Evolutionary conservation across 2,888 invertebrate genomes (phyloP).

Genomic region (Lymantria monacha): DNA sequence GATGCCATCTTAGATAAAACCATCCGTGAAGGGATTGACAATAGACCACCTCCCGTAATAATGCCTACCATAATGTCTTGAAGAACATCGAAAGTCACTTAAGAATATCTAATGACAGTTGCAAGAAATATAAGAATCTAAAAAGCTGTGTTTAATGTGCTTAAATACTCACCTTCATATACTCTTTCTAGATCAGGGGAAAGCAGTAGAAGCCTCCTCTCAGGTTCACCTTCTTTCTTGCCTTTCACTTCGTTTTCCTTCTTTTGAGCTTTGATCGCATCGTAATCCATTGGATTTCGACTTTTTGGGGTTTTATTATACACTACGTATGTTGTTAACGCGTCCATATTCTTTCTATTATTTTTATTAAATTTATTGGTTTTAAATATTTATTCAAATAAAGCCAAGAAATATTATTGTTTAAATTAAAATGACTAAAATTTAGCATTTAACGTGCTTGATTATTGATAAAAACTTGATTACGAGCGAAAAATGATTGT

Average conservation of each 20-base stretch:
- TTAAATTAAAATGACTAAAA: no score
- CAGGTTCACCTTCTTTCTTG: constrained; percentile 34
- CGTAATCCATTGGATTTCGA: constrained; percentile 60
- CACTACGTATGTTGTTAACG: constrained; percentile 62
- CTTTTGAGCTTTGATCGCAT: constrained; percentile 52
- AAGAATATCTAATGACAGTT: no score
- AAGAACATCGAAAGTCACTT: no score
- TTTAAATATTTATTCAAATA: background rate
- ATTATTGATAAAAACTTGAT: no score
- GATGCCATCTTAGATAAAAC: no score
- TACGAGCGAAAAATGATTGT: no score
- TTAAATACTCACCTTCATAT: constrained; percentile 55
- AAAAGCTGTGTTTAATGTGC: no score
- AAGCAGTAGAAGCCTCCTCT: constrained; percentile 59
- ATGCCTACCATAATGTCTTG: no score
- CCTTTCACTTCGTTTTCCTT: constrained; percentile 35
- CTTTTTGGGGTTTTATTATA: constrained; percentile 69
- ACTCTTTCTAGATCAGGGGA: constrained; percentile 61
- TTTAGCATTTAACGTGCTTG: no score
- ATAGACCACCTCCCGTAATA: no score
- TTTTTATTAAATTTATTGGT: background rate
- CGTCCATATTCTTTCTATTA: constrained; percentile 49
- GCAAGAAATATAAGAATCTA: no score
- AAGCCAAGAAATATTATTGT: background rate
- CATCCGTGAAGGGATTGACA: background rate